Evolutionary conservation across 1,140 invertebrate genomes (phyloP).

Genomic region (Lepeophtheirus salmonis): DNA sequence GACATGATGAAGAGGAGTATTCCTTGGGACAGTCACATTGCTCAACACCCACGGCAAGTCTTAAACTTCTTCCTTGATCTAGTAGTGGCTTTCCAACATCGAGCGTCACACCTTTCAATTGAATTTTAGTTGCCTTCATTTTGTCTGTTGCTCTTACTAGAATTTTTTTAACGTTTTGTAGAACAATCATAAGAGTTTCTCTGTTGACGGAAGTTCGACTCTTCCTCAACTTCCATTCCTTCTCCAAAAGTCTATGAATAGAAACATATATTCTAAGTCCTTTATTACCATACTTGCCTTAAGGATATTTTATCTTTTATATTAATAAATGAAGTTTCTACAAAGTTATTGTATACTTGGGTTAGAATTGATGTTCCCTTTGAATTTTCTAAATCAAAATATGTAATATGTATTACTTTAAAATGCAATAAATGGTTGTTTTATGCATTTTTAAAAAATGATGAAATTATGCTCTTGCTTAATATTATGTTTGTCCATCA

Average conservation of each 20-base stretch:
- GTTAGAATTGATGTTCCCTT: too few relatives aligned
- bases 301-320: too few relatives aligned
- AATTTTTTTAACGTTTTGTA: slow-evolving; percentile 65
- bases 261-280: too few relatives aligned
- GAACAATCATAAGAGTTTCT: slow-evolving; percentile 61
- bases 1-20: slow-evolving; percentile 7
- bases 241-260: slow-evolving; percentile 41
- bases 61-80: neutral
- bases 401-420: too few relatives aligned
- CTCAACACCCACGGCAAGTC: slow-evolving; percentile 15
- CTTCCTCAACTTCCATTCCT: slow-evolving; percentile 41
- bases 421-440: too few relatives aligned
- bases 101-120: slow-evolving; percentile 21
- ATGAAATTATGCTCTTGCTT: too few relatives aligned
- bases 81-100: slow-evolving; percentile 3
- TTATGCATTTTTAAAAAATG: too few relatives aligned
- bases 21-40: slow-evolving; percentile 5
- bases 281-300: too few relatives aligned
- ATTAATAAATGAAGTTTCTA: too few relatives aligned
- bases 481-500: too few relatives aligned
- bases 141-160: slow-evolving; percentile 52
- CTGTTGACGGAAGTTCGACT: slow-evolving; percentile 42
- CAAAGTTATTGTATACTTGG: too few relatives aligned
- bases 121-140: slow-evolving; percentile 34
- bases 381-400: too few relatives aligned